These are phyloP conservation scores for Clunio marinus DNA, from an alignment of 2,888 invertebrate genomes.

Conservation along the genomic window DNA sequence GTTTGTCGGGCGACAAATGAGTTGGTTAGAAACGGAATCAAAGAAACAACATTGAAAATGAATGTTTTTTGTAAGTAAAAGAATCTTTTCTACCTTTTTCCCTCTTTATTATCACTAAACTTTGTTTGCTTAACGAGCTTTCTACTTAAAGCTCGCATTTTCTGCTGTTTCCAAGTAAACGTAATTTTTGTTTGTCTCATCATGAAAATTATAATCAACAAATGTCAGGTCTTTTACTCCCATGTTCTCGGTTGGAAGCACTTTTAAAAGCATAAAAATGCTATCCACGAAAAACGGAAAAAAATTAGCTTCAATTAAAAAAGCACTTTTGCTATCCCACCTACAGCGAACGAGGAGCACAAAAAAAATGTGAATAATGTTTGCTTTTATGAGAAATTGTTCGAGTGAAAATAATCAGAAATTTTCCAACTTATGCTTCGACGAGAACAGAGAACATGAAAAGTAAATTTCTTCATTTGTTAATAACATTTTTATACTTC, in stretches of 20 bases:
- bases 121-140: too few relatives aligned
- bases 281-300: too few relatives aligned
- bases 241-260: background rate
- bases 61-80: conserved; percentile 79
- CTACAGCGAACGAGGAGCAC: too few relatives aligned
- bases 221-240: too few relatives aligned
- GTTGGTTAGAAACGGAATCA: conserved; percentile 64
- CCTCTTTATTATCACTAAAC: background rate
- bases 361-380: background rate
- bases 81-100: background rate
- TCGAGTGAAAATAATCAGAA: background rate
- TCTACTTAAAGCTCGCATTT: too few relatives aligned
- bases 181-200: too few relatives aligned
- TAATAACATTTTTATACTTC: too few relatives aligned
- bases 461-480: background rate
- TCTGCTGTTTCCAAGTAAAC: background rate
- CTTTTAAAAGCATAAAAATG: background rate
- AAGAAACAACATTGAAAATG: conserved; percentile 75
- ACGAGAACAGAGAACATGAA: background rate
- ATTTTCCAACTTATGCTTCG: background rate
- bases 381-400: background rate
- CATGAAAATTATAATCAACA: too few relatives aligned
- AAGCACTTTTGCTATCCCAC: background rate
- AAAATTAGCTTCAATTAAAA: conserved; percentile 2
- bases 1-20: conserved; percentile 79